These are phyloP conservation scores for Pangasius mekongensis DNA, from an alignment of 2,797 vertebrate genomes.

Conservation along the genomic window DNA sequence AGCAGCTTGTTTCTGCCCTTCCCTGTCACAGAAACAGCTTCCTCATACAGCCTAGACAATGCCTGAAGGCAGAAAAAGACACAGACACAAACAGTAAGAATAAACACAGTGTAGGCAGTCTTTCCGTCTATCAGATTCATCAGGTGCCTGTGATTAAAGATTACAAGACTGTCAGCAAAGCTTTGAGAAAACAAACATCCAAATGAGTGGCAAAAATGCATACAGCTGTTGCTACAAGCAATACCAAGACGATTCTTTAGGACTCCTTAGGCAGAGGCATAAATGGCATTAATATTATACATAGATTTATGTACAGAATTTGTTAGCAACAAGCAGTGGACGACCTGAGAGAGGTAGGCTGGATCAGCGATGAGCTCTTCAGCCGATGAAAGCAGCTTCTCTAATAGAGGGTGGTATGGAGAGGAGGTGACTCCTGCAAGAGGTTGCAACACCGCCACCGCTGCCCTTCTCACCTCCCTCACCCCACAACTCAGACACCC, in stretches of 20 bases:
- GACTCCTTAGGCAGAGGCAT: background rate
- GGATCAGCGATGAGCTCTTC: constrained; percentile 90
- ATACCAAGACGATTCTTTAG: background rate
- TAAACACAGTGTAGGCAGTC: background rate
- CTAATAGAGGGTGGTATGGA: constrained; percentile 76
- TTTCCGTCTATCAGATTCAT: background rate
- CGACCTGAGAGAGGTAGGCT: constrained; percentile 82
- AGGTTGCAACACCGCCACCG: constrained; percentile 76
- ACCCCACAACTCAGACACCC: constrained; percentile 81
- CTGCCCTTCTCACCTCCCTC: constrained; percentile 86
- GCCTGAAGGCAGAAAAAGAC: constrained; percentile 68
- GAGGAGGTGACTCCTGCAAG: constrained; percentile 71
- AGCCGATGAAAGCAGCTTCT: constrained; percentile 75
- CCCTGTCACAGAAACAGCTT: constrained; percentile 62
- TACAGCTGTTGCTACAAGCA: background rate
- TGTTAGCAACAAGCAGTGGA: background rate
- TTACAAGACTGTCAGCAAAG: background rate
- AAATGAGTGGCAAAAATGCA: background rate
- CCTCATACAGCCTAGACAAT: constrained; percentile 76
- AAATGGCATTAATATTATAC: background rate
- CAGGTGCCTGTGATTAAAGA: background rate
- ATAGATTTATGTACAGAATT: background rate
- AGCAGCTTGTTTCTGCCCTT: constrained; percentile 71
- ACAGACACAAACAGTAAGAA: background rate
- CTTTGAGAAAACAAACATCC: background rate